Evolutionary conservation across 2,797 vertebrate genomes (phyloP), one percentile per base, ranked within the genome.

Genomic region (Tympanoctomys barrerae): DNA sequence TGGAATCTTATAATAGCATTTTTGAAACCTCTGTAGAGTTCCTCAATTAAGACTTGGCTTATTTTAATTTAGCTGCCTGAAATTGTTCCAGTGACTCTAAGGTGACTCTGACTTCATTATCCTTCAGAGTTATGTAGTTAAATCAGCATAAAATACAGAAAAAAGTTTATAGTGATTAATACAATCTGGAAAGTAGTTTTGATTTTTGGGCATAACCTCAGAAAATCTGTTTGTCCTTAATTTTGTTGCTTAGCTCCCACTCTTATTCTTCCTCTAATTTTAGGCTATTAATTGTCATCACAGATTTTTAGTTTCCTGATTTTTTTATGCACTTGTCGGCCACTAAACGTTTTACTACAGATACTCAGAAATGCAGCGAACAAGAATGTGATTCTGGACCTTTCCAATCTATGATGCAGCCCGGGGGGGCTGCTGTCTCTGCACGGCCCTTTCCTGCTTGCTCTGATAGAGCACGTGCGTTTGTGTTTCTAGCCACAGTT

Each of bases 391-490:
- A 19, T 81, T 91, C 78, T 0, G 21, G 61, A 89, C 77, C 2
- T 9, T 96, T 93, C 96, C 62, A 78, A 96, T 13, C 95, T 95
- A 54, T 28, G 4, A 68, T 64, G 66, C 75, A 75, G 97, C 59
- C n/a, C 84, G 81, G 8, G n/a, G 95, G 79, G 90, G 28, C 19
- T 92, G 14, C 4, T 83, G 16, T 95, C 68, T 97, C 75, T 93
- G 61, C 82, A 92, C 42, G 94, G 90, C 81, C 24, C 94, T 81
- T 93, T 95, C 71, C 79, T 96, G 68, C 28, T 66, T 77, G 81
- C 24, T 33, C 80, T 95, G 62, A 96, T 96, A 97, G 96, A 79
- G 14, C 87, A 93, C 52, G 96, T 96, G 28, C 87, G 70, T 94
- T 14, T 81, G 52, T 97, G 86, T 24, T 79, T 39, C 64, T 83